Evolutionary conservation across 2,888 invertebrate genomes (phyloP), one percentile per base, ranked within the genome.

Genomic region (Parnassius smintheus): DNA sequence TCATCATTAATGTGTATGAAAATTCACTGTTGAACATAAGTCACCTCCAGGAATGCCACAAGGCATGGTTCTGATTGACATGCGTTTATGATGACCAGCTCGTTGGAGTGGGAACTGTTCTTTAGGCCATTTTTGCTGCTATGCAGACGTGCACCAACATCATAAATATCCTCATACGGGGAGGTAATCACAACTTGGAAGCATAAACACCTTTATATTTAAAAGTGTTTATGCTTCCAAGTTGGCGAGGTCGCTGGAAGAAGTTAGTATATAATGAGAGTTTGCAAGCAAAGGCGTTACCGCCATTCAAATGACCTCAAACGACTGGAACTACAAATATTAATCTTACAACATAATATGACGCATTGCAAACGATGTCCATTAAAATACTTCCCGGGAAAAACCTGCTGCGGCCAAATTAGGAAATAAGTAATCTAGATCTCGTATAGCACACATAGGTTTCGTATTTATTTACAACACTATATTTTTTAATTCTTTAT

Each of bases 391-490:
- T 50, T 59, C 52, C 52, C 59, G 52, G 42, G 45, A 64, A 64
- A 64, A 59, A 64, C 59, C 52, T 48, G 56, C 59, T 64, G 35
- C 52, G 13, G 42, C 64, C 59, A 64, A 56, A 59, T 64, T 64
- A 56, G 64, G 64, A 56, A 56, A 59, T 51, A 50, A 45, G 48
- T 55, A 46, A 64, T 56, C 59, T 60, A 64, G 59, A 64, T 59
- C 56, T 59, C 35, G 42, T 13, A 42, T 41, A 49, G 52, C 64
- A 52, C 56, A 22, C 56, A 59, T 13, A 44, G 22, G 4, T 42
- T 25, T n/a, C 22, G 42, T 46, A 56, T 59, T 59, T 55, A 56
- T 59, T 53, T 35, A 7, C 35, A 18, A 44, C n/a, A 13, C 41
- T 55, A 46, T 56, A 53, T 53, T 52, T 51, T n/a, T 18, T 13